These are phyloP conservation scores for Orthonyx spaldingii DNA, from an alignment of 2,113 vertebrate genomes.

Conservation along the genomic window DNA sequence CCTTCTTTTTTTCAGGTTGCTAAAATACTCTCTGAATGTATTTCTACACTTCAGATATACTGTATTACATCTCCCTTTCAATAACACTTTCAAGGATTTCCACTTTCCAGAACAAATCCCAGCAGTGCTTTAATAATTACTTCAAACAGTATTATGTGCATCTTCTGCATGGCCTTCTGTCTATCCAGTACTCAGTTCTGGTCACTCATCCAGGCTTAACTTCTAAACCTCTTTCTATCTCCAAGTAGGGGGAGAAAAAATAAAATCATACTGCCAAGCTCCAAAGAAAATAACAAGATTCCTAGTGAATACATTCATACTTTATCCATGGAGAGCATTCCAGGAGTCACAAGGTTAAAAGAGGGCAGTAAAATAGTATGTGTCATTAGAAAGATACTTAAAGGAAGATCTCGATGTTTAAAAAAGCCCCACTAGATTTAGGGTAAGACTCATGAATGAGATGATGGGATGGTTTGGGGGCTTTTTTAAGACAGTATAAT, in stretches of 20 bases:
- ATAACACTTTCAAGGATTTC: slow-evolving; percentile 8
- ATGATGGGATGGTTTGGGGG: neutral
- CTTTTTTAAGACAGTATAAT: neutral
- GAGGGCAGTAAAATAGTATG: neutral
- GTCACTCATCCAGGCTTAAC: neutral
- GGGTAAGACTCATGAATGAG: neutral
- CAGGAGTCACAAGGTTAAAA: neutral
- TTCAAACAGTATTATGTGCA: neutral
- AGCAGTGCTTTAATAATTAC: neutral
- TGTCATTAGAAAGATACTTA: neutral
- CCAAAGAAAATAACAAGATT: neutral
- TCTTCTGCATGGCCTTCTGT: neutral
- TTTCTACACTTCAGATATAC: neutral
- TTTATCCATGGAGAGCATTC: neutral
- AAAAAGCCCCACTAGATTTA: neutral
- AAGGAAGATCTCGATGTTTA: neutral
- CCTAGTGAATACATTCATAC: neutral
- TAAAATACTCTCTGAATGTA: neutral
- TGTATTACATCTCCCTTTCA: neutral
- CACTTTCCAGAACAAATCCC: neutral
- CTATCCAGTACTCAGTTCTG: neutral
- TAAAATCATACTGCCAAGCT: neutral
- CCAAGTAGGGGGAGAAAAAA: neutral
- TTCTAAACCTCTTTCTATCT: neutral
- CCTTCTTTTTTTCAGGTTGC: neutral